These are phyloP conservation scores for Oxygymnocypris stewartii DNA, from an alignment of 2,113 vertebrate species.

Conservation along the genomic window DNA sequence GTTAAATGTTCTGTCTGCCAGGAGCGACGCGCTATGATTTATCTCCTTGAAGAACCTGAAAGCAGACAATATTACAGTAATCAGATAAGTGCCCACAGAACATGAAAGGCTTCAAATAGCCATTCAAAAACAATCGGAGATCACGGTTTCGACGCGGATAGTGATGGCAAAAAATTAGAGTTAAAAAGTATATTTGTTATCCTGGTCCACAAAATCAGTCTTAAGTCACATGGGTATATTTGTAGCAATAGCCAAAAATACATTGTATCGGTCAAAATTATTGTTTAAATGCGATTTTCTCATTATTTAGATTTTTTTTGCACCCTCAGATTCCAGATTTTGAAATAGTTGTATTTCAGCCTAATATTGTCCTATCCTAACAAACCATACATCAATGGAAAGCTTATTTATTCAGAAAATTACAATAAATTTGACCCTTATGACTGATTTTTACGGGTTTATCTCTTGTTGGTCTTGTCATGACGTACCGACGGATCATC, in stretches of 20 bases:
- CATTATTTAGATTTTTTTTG: too few relatives aligned
- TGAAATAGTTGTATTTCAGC: too few relatives aligned
- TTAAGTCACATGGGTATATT: too few relatives aligned
- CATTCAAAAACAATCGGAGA: constrained; percentile 17
- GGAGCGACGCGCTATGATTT: constrained; percentile 81
- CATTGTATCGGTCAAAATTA: too few relatives aligned
- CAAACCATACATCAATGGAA: too few relatives aligned
- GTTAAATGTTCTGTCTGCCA: constrained; percentile 55
- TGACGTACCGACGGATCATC: constrained; percentile 36
- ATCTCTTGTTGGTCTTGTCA: constrained; percentile 35
- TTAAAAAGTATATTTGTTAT: constrained; percentile 3
- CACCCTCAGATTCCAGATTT: too few relatives aligned
- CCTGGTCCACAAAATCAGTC: too few relatives aligned
- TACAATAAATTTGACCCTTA: too few relatives aligned
- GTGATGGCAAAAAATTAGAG: neutral
- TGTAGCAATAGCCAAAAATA: too few relatives aligned
- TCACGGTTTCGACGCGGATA: neutral
- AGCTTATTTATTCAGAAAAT: too few relatives aligned
- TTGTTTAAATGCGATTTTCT: too few relatives aligned
- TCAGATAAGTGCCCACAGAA: constrained; percentile 12
- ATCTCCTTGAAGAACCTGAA: constrained; percentile 93
- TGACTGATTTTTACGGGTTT: neutral
- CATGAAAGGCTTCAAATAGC: constrained; percentile 13
- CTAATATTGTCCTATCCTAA: too few relatives aligned
- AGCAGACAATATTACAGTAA: constrained; percentile 59